A percentile compares a stretch with the other conserved stretches of the same genome.
Evolutionary conservation across 2,888 invertebrate species (phyloP).

Genomic region (Dicranocentrus wangi): DNA sequence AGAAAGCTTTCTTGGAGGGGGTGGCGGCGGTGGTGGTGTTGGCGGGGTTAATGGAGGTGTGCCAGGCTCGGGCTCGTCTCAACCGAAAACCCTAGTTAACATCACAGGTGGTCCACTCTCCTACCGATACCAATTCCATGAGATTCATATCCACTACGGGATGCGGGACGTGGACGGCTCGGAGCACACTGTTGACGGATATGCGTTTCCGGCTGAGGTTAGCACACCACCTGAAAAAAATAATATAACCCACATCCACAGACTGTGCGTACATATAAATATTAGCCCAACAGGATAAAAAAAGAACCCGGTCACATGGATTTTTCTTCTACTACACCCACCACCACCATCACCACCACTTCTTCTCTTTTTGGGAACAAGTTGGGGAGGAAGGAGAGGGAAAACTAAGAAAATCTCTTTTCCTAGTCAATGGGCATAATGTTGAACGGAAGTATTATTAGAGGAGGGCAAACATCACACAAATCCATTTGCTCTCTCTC

Average conservation of each 20-base stretch:
- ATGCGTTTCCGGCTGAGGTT: slow-evolving; percentile 98
- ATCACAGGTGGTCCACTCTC: slow-evolving; percentile 96
- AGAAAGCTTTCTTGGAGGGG: slow-evolving; percentile 53
- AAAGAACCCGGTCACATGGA: no score
- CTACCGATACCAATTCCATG: slow-evolving; percentile 95
- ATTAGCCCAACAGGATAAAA: no score
- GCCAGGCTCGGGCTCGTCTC: slow-evolving; percentile 52
- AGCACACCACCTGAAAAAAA: slow-evolving; percentile 70
- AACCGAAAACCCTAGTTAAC: slow-evolving; percentile 80
- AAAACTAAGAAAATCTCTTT: no score
- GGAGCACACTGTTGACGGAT: slow-evolving; percentile 96
- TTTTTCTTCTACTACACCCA: no score
- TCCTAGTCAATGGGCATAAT: no score
- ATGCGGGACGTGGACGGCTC: slow-evolving; percentile 93
- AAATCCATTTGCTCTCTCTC: slow-evolving; percentile 48
- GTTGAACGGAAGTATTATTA: slow-evolving; percentile 19
- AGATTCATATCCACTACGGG: slow-evolving; percentile 95
- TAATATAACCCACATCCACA: no score
- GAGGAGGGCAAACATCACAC: slow-evolving; percentile 21
- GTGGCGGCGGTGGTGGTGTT: slow-evolving; percentile 51
- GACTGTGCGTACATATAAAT: no score
- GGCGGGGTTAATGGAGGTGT: slow-evolving; percentile 55
- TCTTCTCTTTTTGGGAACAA: no score
- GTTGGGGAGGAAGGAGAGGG: no score
- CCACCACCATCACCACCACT: no score